Evolutionary conservation across 2,797 vertebrate genomes (phyloP).

Genomic region (Artibeus jamaicensis): DNA sequence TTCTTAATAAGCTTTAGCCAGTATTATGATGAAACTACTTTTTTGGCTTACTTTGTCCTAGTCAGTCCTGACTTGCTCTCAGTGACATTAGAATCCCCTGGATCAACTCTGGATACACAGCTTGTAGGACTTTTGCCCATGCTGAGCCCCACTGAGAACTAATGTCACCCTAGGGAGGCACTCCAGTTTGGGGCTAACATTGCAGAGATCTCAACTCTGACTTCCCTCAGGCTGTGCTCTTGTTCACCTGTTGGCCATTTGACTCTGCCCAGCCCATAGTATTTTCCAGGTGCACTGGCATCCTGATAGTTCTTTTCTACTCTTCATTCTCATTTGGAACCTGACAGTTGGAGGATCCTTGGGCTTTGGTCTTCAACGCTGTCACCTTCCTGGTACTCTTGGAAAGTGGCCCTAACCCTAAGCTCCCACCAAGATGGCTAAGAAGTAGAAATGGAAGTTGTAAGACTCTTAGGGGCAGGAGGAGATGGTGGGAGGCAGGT

Average conservation of each 20-base stretch:
- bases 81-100: background rate
- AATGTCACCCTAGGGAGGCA: background rate
- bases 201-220: background rate
- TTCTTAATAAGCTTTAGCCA: background rate
- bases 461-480: background rate
- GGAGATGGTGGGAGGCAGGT: background rate
- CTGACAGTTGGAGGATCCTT: background rate
- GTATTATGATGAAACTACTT: slow-evolving; percentile 1
- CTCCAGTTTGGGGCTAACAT: background rate
- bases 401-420: background rate
- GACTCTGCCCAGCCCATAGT: background rate
- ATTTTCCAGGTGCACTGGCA: background rate
- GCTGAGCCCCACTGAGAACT: background rate
- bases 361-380: background rate
- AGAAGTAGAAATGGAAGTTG: background rate
- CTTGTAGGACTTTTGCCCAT: background rate
- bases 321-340: background rate
- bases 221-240: background rate
- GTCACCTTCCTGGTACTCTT: background rate
- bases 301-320: background rate
- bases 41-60: background rate
- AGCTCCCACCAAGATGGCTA: background rate
- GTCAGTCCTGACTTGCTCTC: background rate
- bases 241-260: background rate
- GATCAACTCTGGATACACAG: background rate